A percentile compares a stretch with the other conserved stretches of the same genome.
Evolutionary conservation across 2,797 vertebrate species (phyloP).

Genomic region (Malurus splendens): DNA sequence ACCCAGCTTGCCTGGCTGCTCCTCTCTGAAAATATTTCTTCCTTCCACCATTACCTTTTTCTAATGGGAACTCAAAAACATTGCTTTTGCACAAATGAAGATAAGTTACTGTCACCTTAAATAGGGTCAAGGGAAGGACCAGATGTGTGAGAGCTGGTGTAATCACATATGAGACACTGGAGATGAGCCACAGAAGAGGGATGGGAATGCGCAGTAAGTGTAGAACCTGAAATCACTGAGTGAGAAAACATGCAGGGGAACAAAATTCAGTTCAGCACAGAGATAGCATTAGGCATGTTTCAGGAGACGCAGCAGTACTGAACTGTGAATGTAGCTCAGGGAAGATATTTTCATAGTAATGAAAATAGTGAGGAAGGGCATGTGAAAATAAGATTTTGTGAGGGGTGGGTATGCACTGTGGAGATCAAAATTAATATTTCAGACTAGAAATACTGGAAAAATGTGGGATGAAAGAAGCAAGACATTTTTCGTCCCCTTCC

Average conservation of each 20-base stretch:
- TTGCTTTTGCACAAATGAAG: neutral
- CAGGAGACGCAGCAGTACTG: neutral
- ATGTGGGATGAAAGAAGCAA: neutral
- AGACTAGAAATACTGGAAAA: neutral
- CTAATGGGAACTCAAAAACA: neutral
- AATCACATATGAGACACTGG: neutral
- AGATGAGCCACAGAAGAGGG: rapidly evolving
- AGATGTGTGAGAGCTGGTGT: neutral
- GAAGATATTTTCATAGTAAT: neutral
- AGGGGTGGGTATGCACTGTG: neutral
- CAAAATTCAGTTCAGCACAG: neutral
- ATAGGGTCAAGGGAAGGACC: neutral
- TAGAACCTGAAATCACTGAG: neutral
- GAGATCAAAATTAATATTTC: neutral
- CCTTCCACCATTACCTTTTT: neutral
- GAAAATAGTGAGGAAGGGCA: neutral
- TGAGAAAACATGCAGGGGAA: neutral
- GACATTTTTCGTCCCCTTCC: neutral
- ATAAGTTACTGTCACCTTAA: neutral
- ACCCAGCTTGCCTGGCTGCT: neutral
- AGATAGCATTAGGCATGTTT: neutral
- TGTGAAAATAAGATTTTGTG: neutral
- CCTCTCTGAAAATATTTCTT: neutral
- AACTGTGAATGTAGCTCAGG: neutral
- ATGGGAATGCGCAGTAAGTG: neutral